Evolutionary conservation across 37 sponge, comb jelly and placozoan genomes (phyloP), one percentile per base, ranked within the genome.

Genomic region (Aphrocallistes beatrix): DNA sequence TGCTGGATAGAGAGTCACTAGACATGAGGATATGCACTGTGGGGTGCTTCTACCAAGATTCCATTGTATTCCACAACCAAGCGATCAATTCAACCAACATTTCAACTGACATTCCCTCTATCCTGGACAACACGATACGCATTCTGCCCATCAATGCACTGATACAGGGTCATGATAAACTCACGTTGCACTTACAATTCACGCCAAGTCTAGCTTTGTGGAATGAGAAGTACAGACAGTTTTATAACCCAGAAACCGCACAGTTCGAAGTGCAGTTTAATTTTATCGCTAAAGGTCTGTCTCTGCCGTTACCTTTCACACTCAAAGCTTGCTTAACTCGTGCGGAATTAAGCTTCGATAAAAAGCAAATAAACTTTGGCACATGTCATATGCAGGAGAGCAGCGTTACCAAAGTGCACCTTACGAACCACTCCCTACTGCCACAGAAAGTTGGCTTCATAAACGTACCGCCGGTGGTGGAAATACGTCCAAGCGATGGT

Each of bases 391-490:
- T 89, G 1, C 88, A 94, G 19, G 97, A 96, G 86, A 83, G 91
- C 25, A 92, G 92, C 38, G 51, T 86, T 9, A 30, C 83, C 40
- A 81, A 88, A 9, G 48, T 96, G 16, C 32, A 84, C 37, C 0
- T 96, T 21, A 91, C 88, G 81, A 96, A 94, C 87, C 88, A 86
- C 28, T 90, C 91, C 0, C 13, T 82, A 1, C 89, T 96, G 6
- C 91, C 92, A 9, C 97, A 96, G 89, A 36, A 84, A 36, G 88
- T 90, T 88, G 96, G 97, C 1, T 96, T 96, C 45, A 84, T 96
- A 21, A 37, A 87, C 23, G 85, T 93, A 0, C 94, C 94, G 6
- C 86, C 88, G 83, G 86, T 36, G 17, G 83, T 96, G 17, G 85
- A 87, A 9, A 85, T 96, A 1, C 97, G 93, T 49, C 97, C 97